Conservation (phyloP, 1,140 invertebrate species). For the Parapsyche elsis region DNA sequence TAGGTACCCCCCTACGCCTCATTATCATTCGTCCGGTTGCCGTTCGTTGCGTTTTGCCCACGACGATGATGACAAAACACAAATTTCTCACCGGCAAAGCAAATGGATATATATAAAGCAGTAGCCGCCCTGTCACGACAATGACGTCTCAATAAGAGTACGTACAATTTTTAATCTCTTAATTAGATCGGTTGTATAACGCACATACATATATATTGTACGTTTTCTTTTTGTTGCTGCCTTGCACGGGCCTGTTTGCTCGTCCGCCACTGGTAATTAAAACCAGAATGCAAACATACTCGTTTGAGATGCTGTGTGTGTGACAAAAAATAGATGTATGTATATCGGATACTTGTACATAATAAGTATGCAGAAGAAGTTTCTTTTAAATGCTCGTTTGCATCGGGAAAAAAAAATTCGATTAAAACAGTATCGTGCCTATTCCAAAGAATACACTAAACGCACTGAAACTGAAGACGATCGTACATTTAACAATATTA, state of each 20-base stretch:
- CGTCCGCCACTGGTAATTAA: not conserved
- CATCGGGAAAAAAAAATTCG: no score
- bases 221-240: not conserved
- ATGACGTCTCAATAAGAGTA: conserved; percentile 28
- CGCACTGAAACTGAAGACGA: no score
- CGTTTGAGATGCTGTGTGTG: not conserved
- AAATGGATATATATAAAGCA: not conserved
- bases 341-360: not conserved
- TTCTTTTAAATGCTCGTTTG: no score
- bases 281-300: conserved; percentile 5
- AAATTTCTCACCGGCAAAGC: conserved; percentile 32
- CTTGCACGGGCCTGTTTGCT: not conserved
- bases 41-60: not conserved
- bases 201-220: not conserved
- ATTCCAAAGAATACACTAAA: no score
- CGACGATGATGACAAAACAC: conserved; percentile 48
- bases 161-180: conserved; percentile 2
- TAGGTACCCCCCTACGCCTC: conserved; percentile 20
- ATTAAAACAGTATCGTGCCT: no score
- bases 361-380: no score
- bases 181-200: not conserved
- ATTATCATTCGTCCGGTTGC: conserved; percentile 49
- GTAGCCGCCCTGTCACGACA: conserved; percentile 1
- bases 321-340: not conserved
- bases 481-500: no score